Percentiles rank a stretch among this genome's conserved stretches.
Evolutionary conservation across 2,888 invertebrate genomes (phyloP).

Genomic region (Peribatodes rhomboidaria): DNA sequence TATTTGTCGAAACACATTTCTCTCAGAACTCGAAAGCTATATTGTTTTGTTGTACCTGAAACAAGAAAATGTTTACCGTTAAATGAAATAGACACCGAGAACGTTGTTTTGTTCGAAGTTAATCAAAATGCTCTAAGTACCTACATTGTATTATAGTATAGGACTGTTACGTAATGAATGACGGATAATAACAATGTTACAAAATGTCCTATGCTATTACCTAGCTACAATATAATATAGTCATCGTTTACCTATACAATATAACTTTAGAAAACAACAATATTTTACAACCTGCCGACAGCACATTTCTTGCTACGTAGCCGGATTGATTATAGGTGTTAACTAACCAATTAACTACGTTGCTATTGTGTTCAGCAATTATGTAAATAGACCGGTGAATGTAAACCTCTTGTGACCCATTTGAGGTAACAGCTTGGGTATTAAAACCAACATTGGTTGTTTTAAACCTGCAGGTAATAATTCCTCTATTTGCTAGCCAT

Average conservation of each 20-base stretch:
- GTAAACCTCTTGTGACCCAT: slow-evolving; percentile 30
- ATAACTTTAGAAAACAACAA: background rate
- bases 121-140: background rate
- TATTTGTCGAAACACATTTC: slow-evolving; percentile 82
- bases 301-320: background rate
- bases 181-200: background rate
- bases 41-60: slow-evolving; percentile 65
- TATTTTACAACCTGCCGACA: background rate
- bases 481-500: slow-evolving; percentile 32
- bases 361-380: slow-evolving; percentile 18
- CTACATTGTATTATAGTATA: background rate
- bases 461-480: slow-evolving; percentile 25
- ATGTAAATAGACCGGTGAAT: slow-evolving; percentile 24
- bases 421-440: slow-evolving; percentile 31
- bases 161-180: background rate
- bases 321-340: slow-evolving; percentile 4
- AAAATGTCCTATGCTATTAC: background rate
- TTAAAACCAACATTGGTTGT: slow-evolving; percentile 30
- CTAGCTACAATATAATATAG: too few species aligned
- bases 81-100: slow-evolving; percentile 1
- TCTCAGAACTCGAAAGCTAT: slow-evolving; percentile 52
- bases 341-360: slow-evolving; percentile 9
- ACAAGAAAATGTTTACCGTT: slow-evolving; percentile 47
- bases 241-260: background rate
- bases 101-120: background rate